Evolutionary conservation across 1,140 invertebrate genomes (phyloP), one percentile per base, ranked within the genome.

Genomic region (Venustaconcha ellipsiformis): DNA sequence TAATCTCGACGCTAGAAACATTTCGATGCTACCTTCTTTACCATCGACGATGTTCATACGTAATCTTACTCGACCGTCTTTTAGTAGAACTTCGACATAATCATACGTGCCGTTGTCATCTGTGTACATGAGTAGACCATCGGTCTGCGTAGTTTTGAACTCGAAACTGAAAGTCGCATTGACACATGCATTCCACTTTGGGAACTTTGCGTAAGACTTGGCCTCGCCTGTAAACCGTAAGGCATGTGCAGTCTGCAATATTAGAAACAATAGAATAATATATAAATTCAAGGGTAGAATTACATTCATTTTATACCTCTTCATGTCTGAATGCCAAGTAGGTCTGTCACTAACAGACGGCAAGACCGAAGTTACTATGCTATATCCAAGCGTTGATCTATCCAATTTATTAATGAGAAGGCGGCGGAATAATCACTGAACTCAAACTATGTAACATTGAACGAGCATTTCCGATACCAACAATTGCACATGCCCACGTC

Each of bases 151-250:
- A 6, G 87, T 88, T 64, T 81, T 83, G 80, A 89, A 89, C 30
- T 88, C 87, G 70, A 89, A 89, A 70, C 76, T 82, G 23, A 89
- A 71, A 13, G 85, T 83, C 13, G 85, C 82, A 77, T 88, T 88
- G 20, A 71, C 76, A 72, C 88, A 89, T 11, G 85, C 85, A 70
- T 88, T 78, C 88, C 88, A 89, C 73, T 81, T 83, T 26, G 88
- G 85, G 76, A 78, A 89, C 57, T 74, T 80, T 20, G 87, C 86
- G 74, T 80, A 88, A 2, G 80, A 80, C 37, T 73, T 77, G 4
- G 57, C 37, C 14, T 70, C 69, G 37, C 82, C 80, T n/a, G 70
- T 67, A 48, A 84, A 84, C 26, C 72, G 57, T 20, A 84, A 37
- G 1, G 76, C 72, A 20, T 78, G 1, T 37, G 37, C 37, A 37